phyloP scores from a whole-genome alignment of 2,797 vertebrate species.

The Cygnus olor region DNA sequence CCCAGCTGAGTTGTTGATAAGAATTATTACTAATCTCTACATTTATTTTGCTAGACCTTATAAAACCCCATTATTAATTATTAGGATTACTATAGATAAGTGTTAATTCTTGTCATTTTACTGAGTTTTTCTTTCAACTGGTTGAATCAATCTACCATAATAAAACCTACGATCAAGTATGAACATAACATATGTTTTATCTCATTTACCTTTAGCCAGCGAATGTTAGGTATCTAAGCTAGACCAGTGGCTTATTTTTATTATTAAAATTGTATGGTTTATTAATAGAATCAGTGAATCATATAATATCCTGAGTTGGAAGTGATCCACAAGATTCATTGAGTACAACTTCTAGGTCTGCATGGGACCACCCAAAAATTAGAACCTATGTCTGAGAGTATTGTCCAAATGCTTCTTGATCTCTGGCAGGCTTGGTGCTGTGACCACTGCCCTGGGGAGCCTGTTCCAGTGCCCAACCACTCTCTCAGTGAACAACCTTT shows the following conservation, averaged over 20 bases:
- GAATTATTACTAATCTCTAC: background rate
- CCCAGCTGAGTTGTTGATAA: fast-evolving
- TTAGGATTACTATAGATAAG: background rate
- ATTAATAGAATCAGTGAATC: background rate
- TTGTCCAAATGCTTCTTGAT: too few species aligned
- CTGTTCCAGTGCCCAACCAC: too few species aligned
- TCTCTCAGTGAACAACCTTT: too few species aligned
- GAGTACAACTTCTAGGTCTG: too few species aligned
- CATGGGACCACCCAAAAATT: too few species aligned
- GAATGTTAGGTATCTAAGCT: background rate
- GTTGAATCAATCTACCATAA: background rate
- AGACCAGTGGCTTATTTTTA: background rate
- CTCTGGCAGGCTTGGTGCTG: too few species aligned
- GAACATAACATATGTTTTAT: background rate
- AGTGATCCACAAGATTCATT: too few species aligned
- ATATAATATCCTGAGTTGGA: too few species aligned
- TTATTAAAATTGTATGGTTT: background rate
- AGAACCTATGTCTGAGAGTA: too few species aligned
- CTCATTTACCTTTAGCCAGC: background rate
- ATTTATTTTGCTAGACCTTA: background rate
- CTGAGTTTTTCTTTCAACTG: background rate
- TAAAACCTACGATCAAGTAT: background rate
- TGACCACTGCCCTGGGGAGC: too few species aligned
- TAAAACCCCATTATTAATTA: background rate
- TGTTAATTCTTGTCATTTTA: background rate